phyloP scores from a whole-genome alignment of 2,797 vertebrate species.

The Pelobates cultripes region DNA sequence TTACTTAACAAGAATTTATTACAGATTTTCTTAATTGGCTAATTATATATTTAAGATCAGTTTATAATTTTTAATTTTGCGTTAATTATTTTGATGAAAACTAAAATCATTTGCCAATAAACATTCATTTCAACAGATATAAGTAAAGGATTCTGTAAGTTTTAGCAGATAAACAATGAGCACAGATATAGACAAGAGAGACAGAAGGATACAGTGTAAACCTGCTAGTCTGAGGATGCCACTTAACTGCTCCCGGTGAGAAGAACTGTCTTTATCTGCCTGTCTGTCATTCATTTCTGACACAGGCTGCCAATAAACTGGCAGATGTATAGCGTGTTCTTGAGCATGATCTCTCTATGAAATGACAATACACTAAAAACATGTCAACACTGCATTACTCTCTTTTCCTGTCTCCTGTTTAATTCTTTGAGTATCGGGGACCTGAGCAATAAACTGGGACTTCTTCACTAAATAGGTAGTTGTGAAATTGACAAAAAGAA shows the following conservation, averaged over 20 bases:
- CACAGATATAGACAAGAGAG: background rate
- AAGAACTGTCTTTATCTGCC: background rate
- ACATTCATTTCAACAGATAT: background rate
- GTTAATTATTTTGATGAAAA: too few relatives aligned
- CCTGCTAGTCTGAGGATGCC: background rate
- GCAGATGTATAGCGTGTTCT: background rate
- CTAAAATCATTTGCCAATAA: background rate
- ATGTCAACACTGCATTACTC: background rate
- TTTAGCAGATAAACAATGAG: background rate
- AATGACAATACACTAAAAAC: background rate
- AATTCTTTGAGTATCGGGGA: background rate
- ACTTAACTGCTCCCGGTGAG: background rate
- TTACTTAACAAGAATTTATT: too few relatives aligned
- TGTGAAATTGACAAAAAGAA: too few relatives aligned
- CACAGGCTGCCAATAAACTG: background rate
- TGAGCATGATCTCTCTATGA: slow-evolving; percentile 3
- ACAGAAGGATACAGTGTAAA: background rate
- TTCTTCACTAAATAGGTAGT: too few relatives aligned
- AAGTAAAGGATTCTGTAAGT: background rate
- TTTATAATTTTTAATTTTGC: too few relatives aligned
- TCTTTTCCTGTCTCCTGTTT: background rate
- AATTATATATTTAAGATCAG: too few relatives aligned
- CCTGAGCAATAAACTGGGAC: too few relatives aligned
- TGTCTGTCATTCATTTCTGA: background rate
- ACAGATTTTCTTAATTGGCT: too few relatives aligned